Percentiles rank a stretch among this genome's conserved stretches.
phyloP scores from a whole-genome alignment of 2,113 vertebrate species.

The Microtus pennsylvanicus region DNA sequence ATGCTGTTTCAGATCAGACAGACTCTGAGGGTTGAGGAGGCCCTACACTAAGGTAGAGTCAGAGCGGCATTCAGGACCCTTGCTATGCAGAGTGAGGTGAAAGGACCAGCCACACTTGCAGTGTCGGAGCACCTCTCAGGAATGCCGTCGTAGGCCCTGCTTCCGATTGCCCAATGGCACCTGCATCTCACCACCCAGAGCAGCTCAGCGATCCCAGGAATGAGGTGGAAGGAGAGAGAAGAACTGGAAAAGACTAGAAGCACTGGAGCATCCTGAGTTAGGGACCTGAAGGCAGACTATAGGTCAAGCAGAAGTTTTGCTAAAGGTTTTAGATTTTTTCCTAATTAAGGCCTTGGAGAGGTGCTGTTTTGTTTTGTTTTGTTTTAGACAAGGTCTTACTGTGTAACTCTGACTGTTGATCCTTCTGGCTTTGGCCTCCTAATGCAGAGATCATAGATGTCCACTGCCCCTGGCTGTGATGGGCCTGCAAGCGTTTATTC shows the following conservation, averaged over 20 bases:
- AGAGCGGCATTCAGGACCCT: background rate
- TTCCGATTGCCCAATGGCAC: background rate
- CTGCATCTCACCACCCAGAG: background rate
- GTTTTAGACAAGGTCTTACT: background rate
- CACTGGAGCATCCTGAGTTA: background rate
- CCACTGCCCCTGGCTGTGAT: background rate
- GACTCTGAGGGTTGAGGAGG: background rate
- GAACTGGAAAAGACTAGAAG: background rate
- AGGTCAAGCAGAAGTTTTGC: background rate
- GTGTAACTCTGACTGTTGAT: background rate
- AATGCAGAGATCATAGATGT: background rate
- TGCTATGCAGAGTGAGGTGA: background rate
- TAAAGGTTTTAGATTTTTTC: constrained; percentile 5
- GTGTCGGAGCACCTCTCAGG: background rate
- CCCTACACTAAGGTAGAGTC: background rate
- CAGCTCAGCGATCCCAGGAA: background rate
- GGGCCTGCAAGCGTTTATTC: background rate
- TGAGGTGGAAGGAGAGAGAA: background rate
- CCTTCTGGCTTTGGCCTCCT: background rate
- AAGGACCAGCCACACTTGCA: background rate
- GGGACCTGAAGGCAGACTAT: background rate
- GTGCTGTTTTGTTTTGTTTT: background rate
- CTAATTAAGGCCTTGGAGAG: background rate
- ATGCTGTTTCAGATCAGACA: background rate
- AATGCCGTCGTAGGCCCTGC: background rate